Percentiles rank a stretch among this genome's conserved stretches.
Evolutionary conservation across 2,113 vertebrate species (phyloP).

Genomic region (Oostethus manadensis): DNA sequence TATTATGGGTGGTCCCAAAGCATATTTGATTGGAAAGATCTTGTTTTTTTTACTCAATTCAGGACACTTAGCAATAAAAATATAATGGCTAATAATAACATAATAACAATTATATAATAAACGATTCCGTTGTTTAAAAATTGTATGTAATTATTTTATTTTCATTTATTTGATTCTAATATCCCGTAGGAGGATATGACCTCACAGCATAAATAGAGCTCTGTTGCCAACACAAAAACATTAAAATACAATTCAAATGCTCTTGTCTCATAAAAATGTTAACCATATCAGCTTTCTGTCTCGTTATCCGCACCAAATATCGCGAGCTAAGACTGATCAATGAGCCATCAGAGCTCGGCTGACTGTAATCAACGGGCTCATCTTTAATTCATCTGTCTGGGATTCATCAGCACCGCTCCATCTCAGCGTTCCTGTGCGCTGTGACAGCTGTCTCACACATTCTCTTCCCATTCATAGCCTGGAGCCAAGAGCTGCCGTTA

Average conservation of each 20-base stretch:
- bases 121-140: no score
- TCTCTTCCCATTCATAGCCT: slow-evolving; percentile 29
- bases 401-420: slow-evolving; percentile 59
- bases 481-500: slow-evolving; percentile 23
- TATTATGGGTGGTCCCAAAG: no score
- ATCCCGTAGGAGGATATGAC: no score
- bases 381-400: slow-evolving; percentile 71
- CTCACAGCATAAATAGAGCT: background rate
- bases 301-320: slow-evolving; percentile 20
- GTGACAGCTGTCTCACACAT: slow-evolving; percentile 52
- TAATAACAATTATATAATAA: no score
- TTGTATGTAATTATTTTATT: no score
- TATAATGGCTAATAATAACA: no score
- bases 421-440: slow-evolving; percentile 34
- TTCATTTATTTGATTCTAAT: no score
- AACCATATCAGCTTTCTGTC: slow-evolving; percentile 14
- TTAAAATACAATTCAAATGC: background rate
- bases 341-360: slow-evolving; percentile 43
- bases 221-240: background rate
- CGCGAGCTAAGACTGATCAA: slow-evolving; percentile 39
- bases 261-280: background rate
- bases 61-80: no score
- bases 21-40: no score
- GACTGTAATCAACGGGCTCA: slow-evolving; percentile 61
- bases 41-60: no score